Evolutionary conservation across 2,113 vertebrate species (phyloP).

Genomic region (Ailuropoda melanoleuca): DNA sequence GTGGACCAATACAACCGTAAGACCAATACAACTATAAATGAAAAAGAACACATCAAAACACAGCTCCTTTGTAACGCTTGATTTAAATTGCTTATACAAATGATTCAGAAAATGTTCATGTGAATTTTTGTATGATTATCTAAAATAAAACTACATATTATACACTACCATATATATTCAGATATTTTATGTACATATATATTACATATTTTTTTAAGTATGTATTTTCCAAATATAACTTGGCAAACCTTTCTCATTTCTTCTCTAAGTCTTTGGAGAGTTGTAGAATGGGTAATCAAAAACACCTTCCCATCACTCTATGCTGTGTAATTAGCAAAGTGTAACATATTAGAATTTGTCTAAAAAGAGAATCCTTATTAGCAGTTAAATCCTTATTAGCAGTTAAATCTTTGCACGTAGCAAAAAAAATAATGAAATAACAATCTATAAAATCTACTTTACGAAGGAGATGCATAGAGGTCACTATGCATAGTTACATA

Average conservation of each 20-base stretch:
- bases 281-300: neutral
- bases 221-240: neutral
- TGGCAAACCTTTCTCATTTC: neutral
- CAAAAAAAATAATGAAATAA: neutral
- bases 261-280: neutral
- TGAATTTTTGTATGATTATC: neutral
- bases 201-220: neutral
- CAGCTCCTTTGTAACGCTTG: neutral
- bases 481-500: too few relatives aligned
- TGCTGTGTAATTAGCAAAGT: neutral
- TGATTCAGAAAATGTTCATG: neutral
- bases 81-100: neutral
- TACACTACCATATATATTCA: neutral
- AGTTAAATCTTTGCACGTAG: neutral
- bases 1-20: neutral
- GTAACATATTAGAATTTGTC: neutral
- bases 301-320: neutral
- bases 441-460: neutral
- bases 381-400: neutral
- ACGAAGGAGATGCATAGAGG: neutral
- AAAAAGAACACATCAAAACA: neutral
- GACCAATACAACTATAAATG: neutral
- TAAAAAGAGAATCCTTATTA: neutral
- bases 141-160: slow-evolving; percentile 8
- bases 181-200: neutral